A percentile compares a stretch with the other conserved stretches of the same genome.
Evolutionary conservation across 2,113 vertebrate genomes (phyloP).

Genomic region (Catharus fuscescens): DNA sequence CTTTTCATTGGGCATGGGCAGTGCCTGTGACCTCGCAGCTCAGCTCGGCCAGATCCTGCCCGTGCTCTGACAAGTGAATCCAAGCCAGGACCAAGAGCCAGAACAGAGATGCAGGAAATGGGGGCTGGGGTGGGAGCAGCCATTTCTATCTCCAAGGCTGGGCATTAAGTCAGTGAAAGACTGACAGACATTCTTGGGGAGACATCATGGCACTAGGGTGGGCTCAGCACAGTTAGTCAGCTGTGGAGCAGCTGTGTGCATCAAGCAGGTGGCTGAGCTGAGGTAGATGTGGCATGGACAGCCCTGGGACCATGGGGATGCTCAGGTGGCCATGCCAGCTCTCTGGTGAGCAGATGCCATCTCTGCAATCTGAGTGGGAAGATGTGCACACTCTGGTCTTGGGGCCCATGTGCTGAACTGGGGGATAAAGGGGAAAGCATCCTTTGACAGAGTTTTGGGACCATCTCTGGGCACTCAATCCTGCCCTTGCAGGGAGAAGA

Average conservation of each 20-base stretch:
- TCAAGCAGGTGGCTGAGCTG: not conserved
- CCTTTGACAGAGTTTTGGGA: not conserved
- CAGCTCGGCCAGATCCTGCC: accelerated
- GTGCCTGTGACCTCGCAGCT: not conserved
- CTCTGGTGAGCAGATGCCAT: accelerated
- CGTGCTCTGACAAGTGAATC: accelerated
- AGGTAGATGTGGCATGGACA: accelerated
- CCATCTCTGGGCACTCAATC: not conserved
- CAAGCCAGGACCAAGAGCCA: not conserved
- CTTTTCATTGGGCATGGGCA: accelerated
- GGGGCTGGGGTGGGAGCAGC: not conserved
- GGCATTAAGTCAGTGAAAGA: not conserved
- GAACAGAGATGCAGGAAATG: not conserved
- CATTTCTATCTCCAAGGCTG: not conserved
- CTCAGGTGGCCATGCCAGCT: not conserved
- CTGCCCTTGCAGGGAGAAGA: not conserved
- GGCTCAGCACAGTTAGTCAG: not conserved
- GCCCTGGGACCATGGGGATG: accelerated
- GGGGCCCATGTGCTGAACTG: accelerated
- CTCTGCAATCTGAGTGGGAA: not conserved
- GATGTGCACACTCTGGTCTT: accelerated
- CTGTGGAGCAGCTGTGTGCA: not conserved
- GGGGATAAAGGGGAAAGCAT: not conserved
- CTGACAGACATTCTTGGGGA: not conserved
- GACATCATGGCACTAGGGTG: accelerated